Conservation (phyloP, 2,797 vertebrate genomes). For the Falco biarmicus region DNA sequence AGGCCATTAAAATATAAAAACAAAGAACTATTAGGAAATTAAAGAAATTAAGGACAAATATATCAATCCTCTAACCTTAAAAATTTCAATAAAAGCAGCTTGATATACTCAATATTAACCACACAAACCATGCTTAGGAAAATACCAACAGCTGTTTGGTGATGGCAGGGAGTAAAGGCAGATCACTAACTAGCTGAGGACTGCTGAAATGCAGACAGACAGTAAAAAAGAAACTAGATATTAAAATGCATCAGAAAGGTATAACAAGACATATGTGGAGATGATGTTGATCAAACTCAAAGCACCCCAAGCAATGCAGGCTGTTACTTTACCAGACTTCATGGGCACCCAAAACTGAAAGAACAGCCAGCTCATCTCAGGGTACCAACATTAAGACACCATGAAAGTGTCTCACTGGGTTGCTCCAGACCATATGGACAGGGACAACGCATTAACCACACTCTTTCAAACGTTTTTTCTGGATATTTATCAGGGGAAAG, state of each 20-base stretch:
- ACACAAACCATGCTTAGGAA: background rate
- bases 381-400: background rate
- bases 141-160: rapidly evolving
- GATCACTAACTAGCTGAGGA: background rate
- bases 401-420: rapidly evolving
- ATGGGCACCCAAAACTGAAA: rapidly evolving
- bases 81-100: background rate
- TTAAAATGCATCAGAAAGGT: background rate
- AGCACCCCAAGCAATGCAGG: background rate
- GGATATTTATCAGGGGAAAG: background rate
- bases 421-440: background rate
- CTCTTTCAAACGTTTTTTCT: background rate
- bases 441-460: background rate
- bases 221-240: background rate
- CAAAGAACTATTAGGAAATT: background rate
- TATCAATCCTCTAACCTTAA: background rate
- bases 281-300: background rate
- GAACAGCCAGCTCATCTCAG: no score
- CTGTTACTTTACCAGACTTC: no score
- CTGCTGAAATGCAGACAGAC: background rate
- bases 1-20: background rate
- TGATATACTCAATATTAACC: background rate
- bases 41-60: background rate
- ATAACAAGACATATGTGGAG: rapidly evolving
- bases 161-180: background rate